Evolutionary conservation across 2,888 invertebrate species (phyloP), one percentile per base, ranked within the genome.

Genomic region (Gisinianus flammeolus): DNA sequence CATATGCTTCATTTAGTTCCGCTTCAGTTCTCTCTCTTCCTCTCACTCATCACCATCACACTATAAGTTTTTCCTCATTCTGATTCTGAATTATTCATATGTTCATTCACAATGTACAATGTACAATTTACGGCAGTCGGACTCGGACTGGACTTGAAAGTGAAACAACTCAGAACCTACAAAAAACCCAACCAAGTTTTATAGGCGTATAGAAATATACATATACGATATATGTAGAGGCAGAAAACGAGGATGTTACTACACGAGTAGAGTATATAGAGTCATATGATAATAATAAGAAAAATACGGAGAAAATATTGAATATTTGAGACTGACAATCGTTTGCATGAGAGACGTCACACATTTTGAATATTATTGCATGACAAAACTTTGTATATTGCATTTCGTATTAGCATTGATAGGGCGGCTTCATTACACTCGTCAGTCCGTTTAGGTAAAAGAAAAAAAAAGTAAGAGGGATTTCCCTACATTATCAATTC

Each of bases 1-100:
- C 73, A 74, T 74, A 74, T 74, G 73, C 24, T 74, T 33, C 64
- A 64, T 22, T 74, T 58, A 58, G 72, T 64, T 44, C 64, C 58
- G 73, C 64, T 66, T 74, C 44, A 74, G 26, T 74, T 73, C 28
- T 73, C 62, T 19, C 44, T 44, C 35, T 70, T 8, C 28, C 68
- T n/a, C 2, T 73, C 33, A 30, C 22, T 33, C 44, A 16, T 44
- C 44, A 44, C 44, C 44, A 6, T 44, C 44, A 44, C 44, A 35
- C 35, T 35, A 12, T 35, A 8, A 35, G 44, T 2, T 44, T 44
- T 16, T 44, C 19, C 12, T 44, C 19, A 6, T 44, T 44, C 12
- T 44, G 12, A 44, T 19, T 33, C 31, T 72, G 72, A 72, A 64
- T 74, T 24, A 64, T 74, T 74, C 73, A 74, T 64, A 33, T 74